A percentile compares a stretch with the other conserved stretches of the same genome.
Evolutionary conservation across 2,888 invertebrate genomes (phyloP).

Genomic region (Trilocha varians): DNA sequence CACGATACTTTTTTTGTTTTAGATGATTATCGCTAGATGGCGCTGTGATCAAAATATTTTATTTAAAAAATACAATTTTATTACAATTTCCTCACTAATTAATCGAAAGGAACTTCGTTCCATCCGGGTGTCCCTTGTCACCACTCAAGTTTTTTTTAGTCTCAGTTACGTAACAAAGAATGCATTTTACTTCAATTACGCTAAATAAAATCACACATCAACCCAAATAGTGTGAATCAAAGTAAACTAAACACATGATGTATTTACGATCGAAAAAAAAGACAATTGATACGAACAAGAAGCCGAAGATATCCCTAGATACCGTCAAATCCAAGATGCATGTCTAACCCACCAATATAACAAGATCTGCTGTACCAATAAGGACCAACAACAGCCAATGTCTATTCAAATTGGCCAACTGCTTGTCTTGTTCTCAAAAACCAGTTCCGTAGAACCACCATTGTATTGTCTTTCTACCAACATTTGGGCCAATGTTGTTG

Average conservation of each 20-base stretch:
- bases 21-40: too few species aligned
- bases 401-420: constrained; percentile 18
- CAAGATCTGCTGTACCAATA: constrained; percentile 15
- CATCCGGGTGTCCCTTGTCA: too few species aligned
- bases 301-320: constrained; percentile 46
- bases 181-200: too few species aligned
- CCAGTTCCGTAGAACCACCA: constrained; percentile 14
- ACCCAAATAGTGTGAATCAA: background rate
- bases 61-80: too few species aligned
- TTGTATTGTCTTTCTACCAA: constrained; percentile 8
- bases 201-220: background rate
- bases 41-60: too few species aligned
- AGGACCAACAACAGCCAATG: constrained; percentile 12
- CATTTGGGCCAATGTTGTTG: constrained; percentile 21
- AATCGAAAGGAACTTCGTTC: too few species aligned
- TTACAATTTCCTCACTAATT: too few species aligned
- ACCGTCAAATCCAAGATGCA: constrained; percentile 35
- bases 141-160: too few species aligned
- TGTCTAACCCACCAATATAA: constrained; percentile 24
- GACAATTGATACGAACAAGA: constrained; percentile 38
- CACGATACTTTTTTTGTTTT: too few species aligned
- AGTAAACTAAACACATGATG: constrained; percentile 41
- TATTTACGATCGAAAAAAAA: constrained; percentile 43
- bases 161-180: too few species aligned
- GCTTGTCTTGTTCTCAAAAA: constrained; percentile 17